Conservation (phyloP, 2,797 vertebrate species). For the Syncerus caffer region DNA sequence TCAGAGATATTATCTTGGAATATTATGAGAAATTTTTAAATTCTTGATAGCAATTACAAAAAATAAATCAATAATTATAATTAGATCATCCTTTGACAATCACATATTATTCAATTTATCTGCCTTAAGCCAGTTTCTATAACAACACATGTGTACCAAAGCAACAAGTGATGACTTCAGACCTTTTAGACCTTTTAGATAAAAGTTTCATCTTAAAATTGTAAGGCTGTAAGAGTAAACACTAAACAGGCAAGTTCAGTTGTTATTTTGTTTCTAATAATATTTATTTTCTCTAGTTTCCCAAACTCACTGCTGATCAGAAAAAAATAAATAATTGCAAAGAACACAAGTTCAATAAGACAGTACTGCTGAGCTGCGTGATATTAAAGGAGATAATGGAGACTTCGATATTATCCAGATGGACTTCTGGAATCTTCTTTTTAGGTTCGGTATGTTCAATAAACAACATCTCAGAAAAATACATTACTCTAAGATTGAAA, state of each 20-base stretch:
- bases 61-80: constrained; percentile 24
- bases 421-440: neutral
- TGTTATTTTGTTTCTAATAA: constrained; percentile 21
- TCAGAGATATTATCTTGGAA: neutral
- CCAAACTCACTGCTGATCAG: neutral
- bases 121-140: neutral
- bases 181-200: neutral
- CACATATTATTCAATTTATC: neutral
- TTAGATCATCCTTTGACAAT: neutral
- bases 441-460: neutral
- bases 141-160: neutral
- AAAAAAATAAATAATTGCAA: neutral
- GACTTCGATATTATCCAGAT: neutral
- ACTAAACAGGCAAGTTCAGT: neutral
- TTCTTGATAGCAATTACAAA: neutral
- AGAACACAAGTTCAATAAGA: neutral
- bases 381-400: neutral
- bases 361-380: neutral
- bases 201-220: neutral
- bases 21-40: constrained; percentile 6
- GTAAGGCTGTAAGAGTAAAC: neutral
- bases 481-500: neutral
- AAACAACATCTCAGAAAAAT: neutral
- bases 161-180: neutral
- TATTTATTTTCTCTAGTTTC: constrained; percentile 14